These are phyloP conservation scores for Nothura maculosa DNA, from an alignment of 2,797 vertebrate species.

Conservation along the genomic window DNA sequence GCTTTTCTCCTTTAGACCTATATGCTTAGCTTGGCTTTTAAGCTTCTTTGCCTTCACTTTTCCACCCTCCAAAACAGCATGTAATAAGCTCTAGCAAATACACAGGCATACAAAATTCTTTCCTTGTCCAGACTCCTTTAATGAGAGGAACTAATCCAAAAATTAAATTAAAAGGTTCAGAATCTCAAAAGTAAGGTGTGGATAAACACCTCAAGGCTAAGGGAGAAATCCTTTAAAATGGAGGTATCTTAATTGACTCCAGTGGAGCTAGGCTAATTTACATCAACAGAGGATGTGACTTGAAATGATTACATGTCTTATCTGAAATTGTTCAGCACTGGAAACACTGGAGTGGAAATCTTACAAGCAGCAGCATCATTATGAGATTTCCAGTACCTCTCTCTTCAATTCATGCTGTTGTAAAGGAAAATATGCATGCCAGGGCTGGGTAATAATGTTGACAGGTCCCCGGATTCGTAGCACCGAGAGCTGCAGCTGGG, in stretches of 20 bases:
- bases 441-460: constrained; percentile 27
- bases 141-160: background rate
- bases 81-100: background rate
- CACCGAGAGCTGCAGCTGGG: constrained; percentile 14
- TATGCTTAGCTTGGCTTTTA: background rate
- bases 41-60: background rate
- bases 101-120: background rate
- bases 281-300: background rate
- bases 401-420: background rate
- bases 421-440: constrained; percentile 28
- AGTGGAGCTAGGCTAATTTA: constrained; percentile 1
- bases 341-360: constrained; percentile 17
- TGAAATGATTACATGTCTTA: constrained; percentile 9
- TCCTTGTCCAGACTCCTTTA: background rate
- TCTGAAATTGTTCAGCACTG: constrained; percentile 16
- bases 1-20: background rate
- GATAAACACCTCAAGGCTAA: background rate
- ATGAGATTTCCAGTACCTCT: constrained; percentile 10
- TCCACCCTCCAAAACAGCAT: background rate
- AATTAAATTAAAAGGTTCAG: background rate
- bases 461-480: constrained; percentile 5
- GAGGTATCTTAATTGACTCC: background rate
- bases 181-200: background rate
- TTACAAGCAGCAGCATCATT: background rate
- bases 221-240: background rate